Base-by-base conservation (phyloP, 2,888 invertebrate species). In the Cheilosia grossa region DNA sequence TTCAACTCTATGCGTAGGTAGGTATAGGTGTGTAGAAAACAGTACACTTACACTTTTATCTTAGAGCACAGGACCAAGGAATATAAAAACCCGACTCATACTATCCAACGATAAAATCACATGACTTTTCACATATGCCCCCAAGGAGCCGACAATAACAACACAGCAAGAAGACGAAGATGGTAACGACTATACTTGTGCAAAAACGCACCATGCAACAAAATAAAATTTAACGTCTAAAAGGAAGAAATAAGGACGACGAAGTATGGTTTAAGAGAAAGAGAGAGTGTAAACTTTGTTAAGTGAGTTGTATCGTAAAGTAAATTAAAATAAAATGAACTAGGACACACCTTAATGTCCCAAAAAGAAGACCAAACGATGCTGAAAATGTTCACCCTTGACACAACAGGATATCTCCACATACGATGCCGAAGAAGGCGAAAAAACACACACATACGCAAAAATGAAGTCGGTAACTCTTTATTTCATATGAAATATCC, bases 321-420 rank as follows among this genome's bases (percentile, higher is more conserved):
- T 85, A 85, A 85, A 85, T 85, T 85, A 85, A 85, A 85, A 85
- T 77, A 85, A 85, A 85, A 85, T 81, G 75, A 85, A 85, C 81
- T 85, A 81, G 51, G 85, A 81, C 75, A 81, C 72, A 81, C 81
- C 75, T 72, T 81, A 66, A 77, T 75, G 67, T 72, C 61, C 67
- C 67, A 44, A 44, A 27, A 59, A 49, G 44, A 69, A 40, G 42
- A 74, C 53, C 58, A 74, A 83, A 64, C 73, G 79, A 80, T 80
- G 66, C 61, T 74, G 83, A 80, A 70, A 70, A 83, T 70, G 37
- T 64, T 47, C 47, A 40, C 66, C 64, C 63, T 30, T 33, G 66
- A 58, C 27, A 61, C 27, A 53, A 63, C 59, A 70, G 17, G 24
- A 30, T 47, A 64, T 15, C 61, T 13, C 15, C 47, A 10, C 69